Percentiles rank a stretch among this genome's conserved stretches.
phyloP scores from a whole-genome alignment of 2,888 invertebrate species.

The Cremastinae sp. region DNA sequence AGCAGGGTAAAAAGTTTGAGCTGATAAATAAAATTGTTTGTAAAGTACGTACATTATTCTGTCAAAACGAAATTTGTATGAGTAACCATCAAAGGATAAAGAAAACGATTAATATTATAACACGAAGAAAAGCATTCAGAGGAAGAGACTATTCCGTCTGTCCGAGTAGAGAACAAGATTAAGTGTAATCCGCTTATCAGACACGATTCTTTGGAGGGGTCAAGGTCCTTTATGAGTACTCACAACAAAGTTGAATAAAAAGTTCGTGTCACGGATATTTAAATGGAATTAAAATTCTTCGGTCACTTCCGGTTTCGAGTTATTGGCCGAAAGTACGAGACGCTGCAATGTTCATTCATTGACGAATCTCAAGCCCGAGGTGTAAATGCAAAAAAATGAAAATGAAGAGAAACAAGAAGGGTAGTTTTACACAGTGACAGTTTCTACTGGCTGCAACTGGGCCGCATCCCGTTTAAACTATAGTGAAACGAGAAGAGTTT shows the following conservation, averaged over 20 bases:
- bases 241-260: conserved; percentile 15
- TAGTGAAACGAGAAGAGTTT: conserved; percentile 62
- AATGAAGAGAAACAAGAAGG: conserved; percentile 5
- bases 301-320: too few species aligned
- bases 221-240: conserved; percentile 55
- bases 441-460: conserved; percentile 58
- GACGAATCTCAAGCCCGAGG: too few species aligned
- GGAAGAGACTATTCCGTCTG: conserved; percentile 39
- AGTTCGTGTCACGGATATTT: too few species aligned
- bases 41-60: too few species aligned
- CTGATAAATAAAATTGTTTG: too few species aligned
- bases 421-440: conserved; percentile 22
- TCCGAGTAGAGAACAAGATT: conserved; percentile 31
- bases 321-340: too few species aligned
- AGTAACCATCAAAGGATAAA: conserved; percentile 12
- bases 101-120: not conserved
- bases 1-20: too few species aligned
- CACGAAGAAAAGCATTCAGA: conserved; percentile 9
- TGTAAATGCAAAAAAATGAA: too few species aligned
- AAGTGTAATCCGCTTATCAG: conserved; percentile 58
- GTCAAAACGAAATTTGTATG: not conserved
- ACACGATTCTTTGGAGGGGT: conserved; percentile 53
- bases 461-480: conserved; percentile 74
- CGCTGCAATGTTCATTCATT: too few species aligned
- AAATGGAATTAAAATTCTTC: too few species aligned